A percentile compares a stretch with the other conserved stretches of the same genome.
phyloP scores from a whole-genome alignment of 1,140 invertebrate species.

The Drosophila arizonae region DNA sequence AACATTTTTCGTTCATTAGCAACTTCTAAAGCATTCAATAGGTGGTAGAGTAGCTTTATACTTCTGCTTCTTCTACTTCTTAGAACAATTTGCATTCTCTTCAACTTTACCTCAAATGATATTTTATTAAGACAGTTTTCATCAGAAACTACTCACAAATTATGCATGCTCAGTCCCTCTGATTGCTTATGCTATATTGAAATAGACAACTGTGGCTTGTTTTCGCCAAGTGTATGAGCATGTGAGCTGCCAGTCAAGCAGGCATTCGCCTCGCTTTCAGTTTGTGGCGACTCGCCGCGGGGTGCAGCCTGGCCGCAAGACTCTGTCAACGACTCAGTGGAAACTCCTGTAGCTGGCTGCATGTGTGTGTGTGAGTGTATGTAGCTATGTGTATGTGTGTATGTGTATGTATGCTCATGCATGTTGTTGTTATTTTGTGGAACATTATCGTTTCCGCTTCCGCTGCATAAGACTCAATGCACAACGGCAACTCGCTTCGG shows the following conservation, averaged over 20 bases:
- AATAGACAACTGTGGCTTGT: background rate
- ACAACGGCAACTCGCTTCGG: constrained; percentile 30
- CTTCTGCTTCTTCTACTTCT: no score
- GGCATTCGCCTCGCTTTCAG: constrained; percentile 2
- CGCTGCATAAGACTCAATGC: constrained; percentile 53
- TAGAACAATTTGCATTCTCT: no score
- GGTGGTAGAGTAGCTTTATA: no score
- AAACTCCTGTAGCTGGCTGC: background rate
- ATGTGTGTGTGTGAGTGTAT: background rate
- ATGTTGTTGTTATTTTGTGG: constrained; percentile 16
- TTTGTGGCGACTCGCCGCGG: background rate
- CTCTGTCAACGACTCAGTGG: background rate
- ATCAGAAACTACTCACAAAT: no score
- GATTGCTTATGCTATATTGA: no score
- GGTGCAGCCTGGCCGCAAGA: constrained; percentile 9
- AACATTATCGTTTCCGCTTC: constrained; percentile 70
- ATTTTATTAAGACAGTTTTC: no score
- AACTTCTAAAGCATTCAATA: no score
- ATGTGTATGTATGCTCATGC: background rate
- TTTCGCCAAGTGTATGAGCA: background rate
- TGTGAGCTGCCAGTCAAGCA: background rate
- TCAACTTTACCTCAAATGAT: no score
- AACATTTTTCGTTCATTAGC: no score
- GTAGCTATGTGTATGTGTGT: background rate
- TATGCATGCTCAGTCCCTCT: no score